Base-by-base conservation (phyloP, 2,888 invertebrate genomes). In the Ectemnius lituratus region DNA sequence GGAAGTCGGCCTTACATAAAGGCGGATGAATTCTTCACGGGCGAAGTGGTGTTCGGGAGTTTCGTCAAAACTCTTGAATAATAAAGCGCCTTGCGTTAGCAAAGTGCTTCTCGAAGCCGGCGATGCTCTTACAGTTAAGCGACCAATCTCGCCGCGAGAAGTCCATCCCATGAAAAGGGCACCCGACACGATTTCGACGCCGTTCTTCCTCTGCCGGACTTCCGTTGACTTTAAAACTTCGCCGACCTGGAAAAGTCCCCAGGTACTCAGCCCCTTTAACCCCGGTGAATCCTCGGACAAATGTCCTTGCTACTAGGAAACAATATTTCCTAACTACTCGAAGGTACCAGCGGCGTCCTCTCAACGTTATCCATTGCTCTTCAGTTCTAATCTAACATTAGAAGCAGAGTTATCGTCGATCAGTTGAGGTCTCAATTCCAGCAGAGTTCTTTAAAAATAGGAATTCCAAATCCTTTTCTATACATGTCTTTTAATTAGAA, bases 41-140 rank as follows among this genome's bases (percentile, higher is more conserved):
- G 20, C 27, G 58, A 23, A 20, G 14, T 58, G 18, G 18, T n/a
- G 49, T n/a, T 47, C 23, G 23, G 18, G 62, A 67, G 57, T 75
- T 75, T 79, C 66, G 62, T 64, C 69, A 57, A 59, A 58, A 52
- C 60, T 67, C 52, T 23, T 78, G 79, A 75, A 79, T 79, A 75
- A 75, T 79, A 73, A 67, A 79, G 58, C 37, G 61, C 62, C 66
- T 67, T 66, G 70, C 49, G 63, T 57, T 69, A 14, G 61, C 28
- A 23, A 75, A 78, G 56, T 67, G 68, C 27, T 59, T 47, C 28
- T 37, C 5, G 46, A 66, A 59, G 57, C 37, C 46, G 67, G 56
- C 56, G 68, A 60, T 56, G 58, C 4, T 18, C 23, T 18, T 46
- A 28, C 59, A 68, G 58, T 62, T 63, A 67, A 70, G 49, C 47